Conservation (phyloP, 2,888 invertebrate species). For the Stegana nigrithorax region DNA sequence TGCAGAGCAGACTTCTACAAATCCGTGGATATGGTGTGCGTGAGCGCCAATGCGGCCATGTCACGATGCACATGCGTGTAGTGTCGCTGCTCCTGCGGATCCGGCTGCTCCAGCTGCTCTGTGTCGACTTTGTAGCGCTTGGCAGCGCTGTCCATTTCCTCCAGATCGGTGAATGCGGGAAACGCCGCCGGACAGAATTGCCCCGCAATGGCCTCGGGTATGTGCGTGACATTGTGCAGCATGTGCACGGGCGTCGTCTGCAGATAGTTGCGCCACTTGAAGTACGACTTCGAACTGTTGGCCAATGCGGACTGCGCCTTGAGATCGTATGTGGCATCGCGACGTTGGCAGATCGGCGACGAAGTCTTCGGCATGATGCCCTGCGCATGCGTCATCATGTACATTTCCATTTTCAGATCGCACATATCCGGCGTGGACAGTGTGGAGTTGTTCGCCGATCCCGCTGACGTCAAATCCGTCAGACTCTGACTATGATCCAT, state of each 20-base stretch:
- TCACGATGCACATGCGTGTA: too few species aligned
- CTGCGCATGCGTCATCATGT: conserved; percentile 58
- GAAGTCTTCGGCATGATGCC: conserved; percentile 63
- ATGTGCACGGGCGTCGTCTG: conserved; percentile 56
- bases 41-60: conserved; percentile 22
- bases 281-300: conserved; percentile 41
- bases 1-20: conserved; percentile 28
- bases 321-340: conserved; percentile 25
- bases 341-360: conserved; percentile 53
- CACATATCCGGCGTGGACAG: conserved; percentile 22
- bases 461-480: not conserved
- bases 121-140: conserved; percentile 54
- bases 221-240: conserved; percentile 53
- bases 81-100: not conserved
- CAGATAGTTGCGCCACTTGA: conserved; percentile 56
- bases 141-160: conserved; percentile 54
- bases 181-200: conserved; percentile 58
- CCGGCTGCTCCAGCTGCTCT: not conserved
- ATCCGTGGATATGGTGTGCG: conserved; percentile 45
- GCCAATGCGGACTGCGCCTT: not conserved
- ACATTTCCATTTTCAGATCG: conserved; percentile 66
- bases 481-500: conserved; percentile 17
- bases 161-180: conserved; percentile 55
- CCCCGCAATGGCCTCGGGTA: conserved; percentile 64
- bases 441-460: not conserved